phyloP scores from a whole-genome alignment of 2,888 invertebrate genomes.

The Athalia cordata region DNA sequence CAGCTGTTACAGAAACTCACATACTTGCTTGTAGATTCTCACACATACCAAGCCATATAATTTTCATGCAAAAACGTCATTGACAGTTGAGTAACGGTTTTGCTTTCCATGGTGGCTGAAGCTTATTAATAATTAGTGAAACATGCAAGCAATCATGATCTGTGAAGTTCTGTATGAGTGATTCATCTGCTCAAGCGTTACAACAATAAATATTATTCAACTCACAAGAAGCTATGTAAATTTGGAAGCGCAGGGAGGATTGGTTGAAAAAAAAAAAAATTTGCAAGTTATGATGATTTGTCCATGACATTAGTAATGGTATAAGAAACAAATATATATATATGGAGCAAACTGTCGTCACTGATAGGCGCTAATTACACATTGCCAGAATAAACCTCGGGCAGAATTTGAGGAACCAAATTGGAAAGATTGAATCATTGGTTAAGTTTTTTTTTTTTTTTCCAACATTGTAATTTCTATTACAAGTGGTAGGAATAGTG shows the following conservation, averaged over 20 bases:
- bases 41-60: neutral
- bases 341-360: slow-evolving; percentile 23
- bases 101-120: neutral
- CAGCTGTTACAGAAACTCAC: slow-evolving; percentile 7
- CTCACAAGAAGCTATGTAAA: neutral
- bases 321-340: slow-evolving; percentile 11
- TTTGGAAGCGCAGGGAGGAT: neutral
- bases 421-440: neutral
- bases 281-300: neutral
- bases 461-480: too few species aligned
- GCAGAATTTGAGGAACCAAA: neutral
- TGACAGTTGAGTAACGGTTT: neutral
- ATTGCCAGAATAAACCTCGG: neutral
- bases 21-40: neutral
- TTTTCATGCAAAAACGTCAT: neutral
- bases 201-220: neutral
- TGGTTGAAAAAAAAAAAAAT: neutral
- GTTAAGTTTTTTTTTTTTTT: too few species aligned
- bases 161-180: neutral
- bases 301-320: neutral
- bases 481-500: too few species aligned
- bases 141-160: slow-evolving; percentile 8
- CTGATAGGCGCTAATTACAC: slow-evolving; percentile 24
- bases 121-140: slow-evolving; percentile 5
- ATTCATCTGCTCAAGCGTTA: neutral